Base-by-base conservation (phyloP, 1,140 invertebrate genomes). In the Lepidurus apus region DNA sequence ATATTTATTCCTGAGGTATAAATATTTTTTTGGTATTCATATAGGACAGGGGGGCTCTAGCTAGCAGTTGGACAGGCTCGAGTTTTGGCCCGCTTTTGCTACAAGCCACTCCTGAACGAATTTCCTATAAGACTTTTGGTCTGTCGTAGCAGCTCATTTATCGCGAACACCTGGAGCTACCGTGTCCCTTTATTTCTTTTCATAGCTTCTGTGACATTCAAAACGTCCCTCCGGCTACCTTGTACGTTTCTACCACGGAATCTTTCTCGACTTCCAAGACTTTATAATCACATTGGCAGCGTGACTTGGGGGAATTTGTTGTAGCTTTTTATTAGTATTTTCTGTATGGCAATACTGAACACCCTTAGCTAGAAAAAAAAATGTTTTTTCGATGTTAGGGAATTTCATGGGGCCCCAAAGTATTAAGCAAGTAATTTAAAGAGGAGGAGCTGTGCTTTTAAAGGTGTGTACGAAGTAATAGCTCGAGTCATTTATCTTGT, bases 171-270 rank as follows among this genome's bases (percentile, higher is more conserved):
- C 53, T 65, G 53, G 53, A n/a, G 53, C 17, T 65, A 65, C 53
- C 53, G 13, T 65, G 53, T 65, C 21, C 53, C 53, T 65, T 65
- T 65, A n/a, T 65, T 65, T 65, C 21, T 21, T 65, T 65, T 65
- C 53, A 65, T 65, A 65, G 53, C 53, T 65, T 65, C 53, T 65
- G 53, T 65, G 53, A 65, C 53, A 65, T 65, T 65, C 53, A 65
- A 9, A 65, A 65, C 13, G 53, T 65, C n/a, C 53, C 53, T 65
- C 53, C 53, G 53, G 53, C 21, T 65, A 65, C 53, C 53, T 65
- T 65, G 21, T 65, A 65, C 53, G n/a, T 65, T 65, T 65, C 21
- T 65, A 65, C 53, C 53, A 65, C 13, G 13, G 53, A 65, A 65
- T 65, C 21, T 65, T 65, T 65, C 53, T 65, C 53, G 53, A 17